Evolutionary conservation across 2,113 vertebrate genomes (phyloP).

Genomic region (Muntiacus muntjak): DNA sequence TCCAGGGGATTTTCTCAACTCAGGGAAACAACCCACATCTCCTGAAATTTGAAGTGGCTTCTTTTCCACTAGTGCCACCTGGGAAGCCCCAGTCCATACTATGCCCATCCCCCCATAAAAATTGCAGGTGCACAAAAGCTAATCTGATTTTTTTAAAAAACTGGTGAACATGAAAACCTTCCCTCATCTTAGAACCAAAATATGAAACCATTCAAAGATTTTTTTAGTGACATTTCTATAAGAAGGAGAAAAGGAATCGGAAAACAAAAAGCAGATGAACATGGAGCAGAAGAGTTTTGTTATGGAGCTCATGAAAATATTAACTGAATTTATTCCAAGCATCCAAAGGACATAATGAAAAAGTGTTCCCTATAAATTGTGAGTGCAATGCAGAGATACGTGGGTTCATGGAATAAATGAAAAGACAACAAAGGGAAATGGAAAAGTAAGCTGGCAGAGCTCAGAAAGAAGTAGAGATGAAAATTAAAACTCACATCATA

Average conservation of each 20-base stretch:
- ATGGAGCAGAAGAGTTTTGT: neutral
- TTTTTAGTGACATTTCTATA: neutral
- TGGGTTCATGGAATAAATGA: neutral
- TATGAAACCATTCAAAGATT: neutral
- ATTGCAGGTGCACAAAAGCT: neutral
- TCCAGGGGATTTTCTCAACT: neutral
- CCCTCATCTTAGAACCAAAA: neutral
- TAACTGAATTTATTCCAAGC: neutral
- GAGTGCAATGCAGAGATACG: neutral
- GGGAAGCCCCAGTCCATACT: neutral
- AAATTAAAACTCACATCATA: neutral
- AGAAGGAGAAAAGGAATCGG: neutral
- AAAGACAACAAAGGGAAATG: conserved; percentile 9
- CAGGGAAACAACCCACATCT: neutral
- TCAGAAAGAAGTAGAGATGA: conserved; percentile 27
- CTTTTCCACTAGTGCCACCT: neutral
- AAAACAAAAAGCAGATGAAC: neutral
- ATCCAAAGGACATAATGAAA: neutral
- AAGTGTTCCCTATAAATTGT: neutral
- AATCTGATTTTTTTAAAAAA: neutral
- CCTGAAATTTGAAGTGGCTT: neutral
- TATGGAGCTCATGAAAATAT: neutral
- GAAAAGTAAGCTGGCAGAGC: neutral
- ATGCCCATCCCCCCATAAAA: neutral
- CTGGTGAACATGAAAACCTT: neutral